These are phyloP conservation scores for Lamellibrachia luymesi DNA, from an alignment of 1,140 invertebrate genomes.

Conservation along the genomic window DNA sequence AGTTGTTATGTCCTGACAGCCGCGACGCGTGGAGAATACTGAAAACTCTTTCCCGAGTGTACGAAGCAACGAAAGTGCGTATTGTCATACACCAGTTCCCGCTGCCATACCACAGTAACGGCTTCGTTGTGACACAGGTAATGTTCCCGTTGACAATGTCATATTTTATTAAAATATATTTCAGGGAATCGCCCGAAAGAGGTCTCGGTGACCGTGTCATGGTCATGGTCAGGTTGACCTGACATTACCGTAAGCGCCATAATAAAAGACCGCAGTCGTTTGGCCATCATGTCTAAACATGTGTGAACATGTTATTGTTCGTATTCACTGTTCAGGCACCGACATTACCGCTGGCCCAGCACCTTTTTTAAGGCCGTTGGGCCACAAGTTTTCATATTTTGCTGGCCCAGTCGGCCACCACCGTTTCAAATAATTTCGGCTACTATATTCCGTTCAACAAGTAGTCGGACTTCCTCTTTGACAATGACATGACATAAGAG, in stretches of 20 bases:
- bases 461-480: no score
- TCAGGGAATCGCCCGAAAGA: background rate
- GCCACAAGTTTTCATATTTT: no score
- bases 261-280: background rate
- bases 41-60: background rate
- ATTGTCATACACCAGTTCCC: background rate
- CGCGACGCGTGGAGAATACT: background rate
- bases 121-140: background rate
- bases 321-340: no score
- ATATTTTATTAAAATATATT: background rate
- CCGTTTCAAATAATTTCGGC: no score
- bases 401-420: no score
- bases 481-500: no score
- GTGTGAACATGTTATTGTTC: no score
- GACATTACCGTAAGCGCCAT: background rate
- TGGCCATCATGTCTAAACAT: no score
- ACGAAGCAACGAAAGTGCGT: background rate
- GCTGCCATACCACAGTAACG: background rate
- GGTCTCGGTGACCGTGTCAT: background rate
- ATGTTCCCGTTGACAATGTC: background rate
- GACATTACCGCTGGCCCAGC: no score
- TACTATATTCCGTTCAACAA: no score
- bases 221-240: background rate
- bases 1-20: background rate
- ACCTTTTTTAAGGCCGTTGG: no score